Conservation (phyloP, 2,888 invertebrate genomes). For the Horisme vitalbata region DNA sequence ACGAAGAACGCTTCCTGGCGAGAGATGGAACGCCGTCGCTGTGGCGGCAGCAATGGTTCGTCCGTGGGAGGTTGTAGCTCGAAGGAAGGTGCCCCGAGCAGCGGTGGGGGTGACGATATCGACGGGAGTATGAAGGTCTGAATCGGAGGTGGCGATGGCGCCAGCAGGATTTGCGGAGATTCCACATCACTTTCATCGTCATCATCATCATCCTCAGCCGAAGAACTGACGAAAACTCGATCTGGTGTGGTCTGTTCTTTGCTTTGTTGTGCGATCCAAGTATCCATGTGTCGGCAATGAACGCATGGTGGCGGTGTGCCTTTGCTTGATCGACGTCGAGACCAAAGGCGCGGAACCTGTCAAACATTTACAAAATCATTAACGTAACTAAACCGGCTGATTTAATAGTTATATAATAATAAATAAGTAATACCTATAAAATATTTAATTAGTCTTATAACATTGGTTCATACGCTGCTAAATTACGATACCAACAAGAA, state of each 20-base stretch:
- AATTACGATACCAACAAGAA: too few species aligned
- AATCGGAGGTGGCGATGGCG: constrained; percentile 81
- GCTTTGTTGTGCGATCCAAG: constrained; percentile 84
- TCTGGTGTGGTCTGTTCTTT: constrained; percentile 70
- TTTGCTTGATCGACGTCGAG: constrained; percentile 85
- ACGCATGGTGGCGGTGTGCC: constrained; percentile 88
- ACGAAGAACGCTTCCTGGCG: constrained; percentile 92
- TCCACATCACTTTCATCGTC: constrained; percentile 76
- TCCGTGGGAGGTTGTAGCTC: constrained; percentile 81
- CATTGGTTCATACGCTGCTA: too few species aligned
- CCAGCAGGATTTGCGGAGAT: constrained; percentile 85
- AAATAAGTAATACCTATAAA: too few species aligned
- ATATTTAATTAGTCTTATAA: too few species aligned
- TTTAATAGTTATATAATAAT: too few species aligned
- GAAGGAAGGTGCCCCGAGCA: constrained; percentile 80
- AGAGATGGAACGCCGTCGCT: constrained; percentile 88
- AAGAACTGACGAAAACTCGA: constrained; percentile 60
- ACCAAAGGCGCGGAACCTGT: constrained; percentile 86
- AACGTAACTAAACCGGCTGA: too few species aligned
- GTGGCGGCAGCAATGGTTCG: constrained; percentile 67
- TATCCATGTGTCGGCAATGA: constrained; percentile 90
- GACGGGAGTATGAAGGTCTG: constrained; percentile 57
- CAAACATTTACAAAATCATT: constrained; percentile 9
- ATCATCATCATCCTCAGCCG: constrained; percentile 76
- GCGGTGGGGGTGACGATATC: constrained; percentile 76